These are phyloP conservation scores for Watersipora subatra DNA, from an alignment of 1,140 invertebrate genomes.

Conservation along the genomic window DNA sequence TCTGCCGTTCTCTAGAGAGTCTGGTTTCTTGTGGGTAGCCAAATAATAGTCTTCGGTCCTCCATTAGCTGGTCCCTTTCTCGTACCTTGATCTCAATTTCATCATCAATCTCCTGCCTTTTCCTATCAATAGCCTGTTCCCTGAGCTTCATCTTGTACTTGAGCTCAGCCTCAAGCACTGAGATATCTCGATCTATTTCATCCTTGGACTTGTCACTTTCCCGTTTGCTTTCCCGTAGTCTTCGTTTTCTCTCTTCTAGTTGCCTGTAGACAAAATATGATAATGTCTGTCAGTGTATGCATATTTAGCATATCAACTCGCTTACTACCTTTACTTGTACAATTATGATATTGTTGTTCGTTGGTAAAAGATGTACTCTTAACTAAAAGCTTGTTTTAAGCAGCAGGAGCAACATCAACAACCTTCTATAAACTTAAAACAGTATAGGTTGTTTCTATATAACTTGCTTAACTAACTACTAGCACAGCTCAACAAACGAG, in stretches of 20 bases:
- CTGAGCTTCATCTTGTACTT: constrained; percentile 7
- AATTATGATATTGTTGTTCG: too few species aligned
- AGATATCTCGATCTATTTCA: background rate
- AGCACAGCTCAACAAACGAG: too few species aligned
- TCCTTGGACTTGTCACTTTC: background rate
- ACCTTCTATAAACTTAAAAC: too few species aligned
- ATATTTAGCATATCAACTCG: too few species aligned
- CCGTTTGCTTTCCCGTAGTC: constrained; percentile 1
- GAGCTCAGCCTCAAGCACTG: background rate
- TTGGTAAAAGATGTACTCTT: too few species aligned
- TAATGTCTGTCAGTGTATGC: too few species aligned
- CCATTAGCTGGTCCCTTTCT: constrained; percentile 8
- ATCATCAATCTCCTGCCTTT: constrained; percentile 7
- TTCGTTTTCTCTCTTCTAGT: constrained; percentile 9
- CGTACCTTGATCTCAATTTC: constrained; percentile 4
- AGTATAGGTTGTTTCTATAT: too few species aligned
- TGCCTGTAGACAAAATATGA: too few species aligned
- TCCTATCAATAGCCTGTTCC: constrained; percentile 1
- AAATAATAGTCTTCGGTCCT: constrained; percentile 6
- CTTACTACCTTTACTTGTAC: too few species aligned
- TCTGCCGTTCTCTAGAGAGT: constrained; percentile 3
- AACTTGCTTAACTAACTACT: too few species aligned
- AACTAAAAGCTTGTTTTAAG: too few species aligned
- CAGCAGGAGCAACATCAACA: too few species aligned
- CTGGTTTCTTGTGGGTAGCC: constrained; percentile 8